These are phyloP conservation scores for Myopa tessellatipennis DNA, from an alignment of 2,888 invertebrate genomes.

Conservation along the genomic window DNA sequence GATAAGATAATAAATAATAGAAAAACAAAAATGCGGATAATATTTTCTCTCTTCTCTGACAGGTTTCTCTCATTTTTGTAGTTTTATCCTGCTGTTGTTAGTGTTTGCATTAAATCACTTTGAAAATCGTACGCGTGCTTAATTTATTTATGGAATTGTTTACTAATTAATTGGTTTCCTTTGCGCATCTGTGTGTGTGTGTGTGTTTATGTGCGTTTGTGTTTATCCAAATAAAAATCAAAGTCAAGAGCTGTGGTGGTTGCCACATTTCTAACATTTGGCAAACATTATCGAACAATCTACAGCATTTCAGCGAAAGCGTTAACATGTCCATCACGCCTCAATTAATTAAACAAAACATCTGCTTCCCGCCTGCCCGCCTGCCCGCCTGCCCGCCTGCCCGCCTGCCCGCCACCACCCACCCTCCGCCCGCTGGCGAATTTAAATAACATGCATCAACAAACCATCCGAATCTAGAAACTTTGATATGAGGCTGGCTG, in stretches of 20 bases:
- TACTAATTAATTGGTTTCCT: constrained; percentile 57
- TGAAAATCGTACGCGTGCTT: constrained; percentile 12
- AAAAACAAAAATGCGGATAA: too few species aligned
- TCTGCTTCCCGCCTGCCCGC: constrained; percentile 21
- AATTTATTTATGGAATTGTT: constrained; percentile 44
- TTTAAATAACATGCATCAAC: background rate
- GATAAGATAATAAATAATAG: too few species aligned
- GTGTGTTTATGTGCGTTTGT: constrained; percentile 48
- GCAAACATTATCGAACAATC: background rate
- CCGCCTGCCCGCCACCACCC: background rate
- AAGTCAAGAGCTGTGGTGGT: background rate
- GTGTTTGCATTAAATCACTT: background rate
- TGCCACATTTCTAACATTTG: background rate
- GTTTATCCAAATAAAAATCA: constrained; percentile 35
- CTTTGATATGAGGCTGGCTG: background rate
- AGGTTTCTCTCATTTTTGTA: too few species aligned
- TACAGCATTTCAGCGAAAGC: background rate
- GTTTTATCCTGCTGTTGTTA: constrained; percentile 10
- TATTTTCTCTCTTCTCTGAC: too few species aligned
- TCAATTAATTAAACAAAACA: constrained; percentile 38
- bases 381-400: background rate
- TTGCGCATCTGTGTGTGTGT: constrained; percentile 49
- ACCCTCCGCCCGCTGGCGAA: background rate
- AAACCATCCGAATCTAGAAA: background rate
- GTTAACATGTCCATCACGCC: constrained; percentile 36